Evolutionary conservation across 2,113 vertebrate genomes (phyloP), one percentile per base, ranked within the genome.

Genomic region (Microcebus jonahi): DNA sequence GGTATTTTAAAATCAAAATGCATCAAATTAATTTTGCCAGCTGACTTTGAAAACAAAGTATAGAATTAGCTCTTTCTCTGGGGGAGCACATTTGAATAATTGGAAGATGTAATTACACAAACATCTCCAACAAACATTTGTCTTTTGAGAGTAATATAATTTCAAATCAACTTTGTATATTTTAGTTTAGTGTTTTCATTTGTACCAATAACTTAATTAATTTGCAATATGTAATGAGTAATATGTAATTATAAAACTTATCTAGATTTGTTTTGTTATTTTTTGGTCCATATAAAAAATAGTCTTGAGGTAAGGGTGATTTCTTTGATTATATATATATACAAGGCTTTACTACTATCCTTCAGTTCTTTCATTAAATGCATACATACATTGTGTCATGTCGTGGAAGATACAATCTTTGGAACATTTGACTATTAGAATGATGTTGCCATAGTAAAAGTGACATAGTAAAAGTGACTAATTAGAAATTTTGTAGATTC

Each of bases 121-220:
- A 97, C 85, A 59, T 97, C 92, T 73, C 75, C 97, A 97, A 97
- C 92, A 96, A 97, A 96, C 98, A 84, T 98, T 98, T 98, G 90
- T 96, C 90, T 97, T 98, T 82, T 95, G 92, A 98, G 94, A 98
- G 82, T 98, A 97, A 96, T 98, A 96, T 97, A 98, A 18, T 45
- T 95, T 90, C 45, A 75, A 67, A 96, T 96, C 97, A 88, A 97
- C 95, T 91, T 90, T 97, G 50, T 98, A 61, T 98, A 97, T 98
- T 97, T 98, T 94, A 98, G 85, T 97, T 98, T 97, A 98, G 93
- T 93, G 61, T 95, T 92, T 97, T 97, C 75, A 91, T 39, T 94
- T 95, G n/a, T 63, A n/a, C 57, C 81, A 96, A 59, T 89, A 97
- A 92, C 83, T 73, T 96, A 92, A 93, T 94, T 98, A 80, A 91